A percentile compares a stretch with the other conserved stretches of the same genome.
Conservation (phyloP, 2,797 vertebrate genomes). For the Acridotheres tristis region DNA sequence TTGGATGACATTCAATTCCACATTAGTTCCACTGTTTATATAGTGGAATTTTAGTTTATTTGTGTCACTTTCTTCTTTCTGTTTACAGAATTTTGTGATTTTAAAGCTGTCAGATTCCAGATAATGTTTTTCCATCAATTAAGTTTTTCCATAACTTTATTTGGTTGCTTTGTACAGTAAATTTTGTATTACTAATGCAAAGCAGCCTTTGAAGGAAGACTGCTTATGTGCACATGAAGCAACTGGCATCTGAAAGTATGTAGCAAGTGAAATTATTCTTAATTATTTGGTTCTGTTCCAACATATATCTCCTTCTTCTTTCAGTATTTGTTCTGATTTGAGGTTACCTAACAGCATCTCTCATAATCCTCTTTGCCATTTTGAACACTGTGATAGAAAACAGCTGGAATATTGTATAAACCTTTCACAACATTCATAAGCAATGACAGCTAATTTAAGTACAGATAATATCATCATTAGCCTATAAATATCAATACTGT, state of each 20-base stretch:
- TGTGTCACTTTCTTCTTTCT: background rate
- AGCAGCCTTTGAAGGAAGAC: background rate
- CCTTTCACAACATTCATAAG: background rate
- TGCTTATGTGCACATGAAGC: background rate
- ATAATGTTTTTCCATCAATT: background rate
- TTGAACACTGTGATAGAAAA: background rate
- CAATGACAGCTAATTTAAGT: background rate
- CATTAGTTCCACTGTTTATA: background rate
- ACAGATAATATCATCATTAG: background rate
- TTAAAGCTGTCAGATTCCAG: slow-evolving; percentile 18
- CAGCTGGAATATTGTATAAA: slow-evolving; percentile 1
- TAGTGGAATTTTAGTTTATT: background rate
- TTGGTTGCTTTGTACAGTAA: background rate
- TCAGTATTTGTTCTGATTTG: background rate
- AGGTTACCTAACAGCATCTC: background rate
- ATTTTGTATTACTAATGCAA: background rate
- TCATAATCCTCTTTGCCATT: background rate
- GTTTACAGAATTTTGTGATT: background rate
- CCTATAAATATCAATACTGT: background rate
- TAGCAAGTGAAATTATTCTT: background rate
- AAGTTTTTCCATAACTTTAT: background rate
- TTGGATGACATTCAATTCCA: background rate
- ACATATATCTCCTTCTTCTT: background rate
- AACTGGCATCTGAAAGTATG: background rate
- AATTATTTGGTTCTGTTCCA: background rate